Conservation (phyloP, 2,888 invertebrate species). For the Liposcelis brunnea region DNA sequence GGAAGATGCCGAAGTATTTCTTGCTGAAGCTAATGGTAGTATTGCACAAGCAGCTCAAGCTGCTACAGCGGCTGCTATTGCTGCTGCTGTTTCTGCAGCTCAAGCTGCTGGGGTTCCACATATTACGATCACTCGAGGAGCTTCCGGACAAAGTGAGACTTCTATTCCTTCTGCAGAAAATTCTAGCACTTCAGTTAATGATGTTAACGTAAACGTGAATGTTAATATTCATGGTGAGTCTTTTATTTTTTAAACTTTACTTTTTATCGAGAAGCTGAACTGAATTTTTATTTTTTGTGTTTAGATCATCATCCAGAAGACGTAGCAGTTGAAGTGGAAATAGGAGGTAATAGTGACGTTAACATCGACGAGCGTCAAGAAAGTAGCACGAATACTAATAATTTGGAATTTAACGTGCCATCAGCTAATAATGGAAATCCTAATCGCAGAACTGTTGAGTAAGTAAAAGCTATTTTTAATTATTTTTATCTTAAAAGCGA, state of each 20-base stretch:
- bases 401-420: too few relatives aligned
- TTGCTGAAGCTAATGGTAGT: constrained; percentile 15
- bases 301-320: constrained; percentile 10
- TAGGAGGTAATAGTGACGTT: background rate
- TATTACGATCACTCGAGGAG: constrained; percentile 14
- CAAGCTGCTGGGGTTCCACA: constrained; percentile 15
- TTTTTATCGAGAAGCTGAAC: background rate
- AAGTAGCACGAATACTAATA: background rate
- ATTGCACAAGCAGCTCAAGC: constrained; percentile 22
- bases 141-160: background rate
- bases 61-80: constrained; percentile 25
- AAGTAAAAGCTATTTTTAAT: background rate
- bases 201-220: constrained; percentile 1
- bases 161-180: background rate
- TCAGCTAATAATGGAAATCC: too few relatives aligned
- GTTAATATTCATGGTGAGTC: constrained; percentile 2
- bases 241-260: background rate
- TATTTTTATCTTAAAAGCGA: background rate
- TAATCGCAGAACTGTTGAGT: too few relatives aligned
- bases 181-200: background rate
- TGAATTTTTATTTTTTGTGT: constrained; percentile 7
- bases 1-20: background rate
- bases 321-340: constrained; percentile 3
- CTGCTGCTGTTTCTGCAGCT: constrained; percentile 19
- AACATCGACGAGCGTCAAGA: background rate